phyloP scores from a whole-genome alignment of 2,797 vertebrate species.

The Notolepis coatsorum region DNA sequence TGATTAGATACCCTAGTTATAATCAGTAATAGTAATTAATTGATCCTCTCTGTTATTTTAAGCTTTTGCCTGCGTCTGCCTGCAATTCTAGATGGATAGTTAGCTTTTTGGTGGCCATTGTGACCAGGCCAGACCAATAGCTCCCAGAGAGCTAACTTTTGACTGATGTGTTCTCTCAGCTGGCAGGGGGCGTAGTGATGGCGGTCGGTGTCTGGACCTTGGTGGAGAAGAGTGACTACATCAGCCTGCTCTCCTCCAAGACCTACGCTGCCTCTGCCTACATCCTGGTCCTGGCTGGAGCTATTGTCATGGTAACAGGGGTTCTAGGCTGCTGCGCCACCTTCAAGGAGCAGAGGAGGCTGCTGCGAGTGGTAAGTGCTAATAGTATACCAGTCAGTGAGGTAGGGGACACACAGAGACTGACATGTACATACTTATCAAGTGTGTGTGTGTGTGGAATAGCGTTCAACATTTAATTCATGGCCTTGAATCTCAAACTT shows the following conservation, averaged over 20 bases:
- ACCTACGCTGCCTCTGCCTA: conserved; percentile 95
- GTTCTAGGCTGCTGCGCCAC: conserved; percentile 86
- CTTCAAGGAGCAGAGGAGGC: conserved; percentile 82
- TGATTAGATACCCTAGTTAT: too few relatives aligned
- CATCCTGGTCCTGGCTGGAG: conserved; percentile 87
- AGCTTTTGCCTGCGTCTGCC: too few relatives aligned
- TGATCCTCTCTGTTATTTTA: too few relatives aligned
- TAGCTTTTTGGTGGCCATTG: too few relatives aligned
- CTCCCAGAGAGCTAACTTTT: too few relatives aligned
- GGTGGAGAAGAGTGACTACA: conserved; percentile 95
- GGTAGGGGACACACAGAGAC: too few relatives aligned
- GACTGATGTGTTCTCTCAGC: conserved; percentile 71
- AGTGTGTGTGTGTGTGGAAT: too few relatives aligned
- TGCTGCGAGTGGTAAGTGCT: conserved; percentile 85
- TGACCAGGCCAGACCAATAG: too few relatives aligned
- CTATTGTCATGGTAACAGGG: conserved; percentile 84
- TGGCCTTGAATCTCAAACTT: too few relatives aligned
- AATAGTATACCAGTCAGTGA: background rate
- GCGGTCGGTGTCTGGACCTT: conserved; percentile 95
- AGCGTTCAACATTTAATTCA: background rate
- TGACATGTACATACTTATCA: too few relatives aligned
- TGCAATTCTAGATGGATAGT: too few relatives aligned
- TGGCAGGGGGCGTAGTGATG: conserved; percentile 94
- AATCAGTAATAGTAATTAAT: too few relatives aligned
- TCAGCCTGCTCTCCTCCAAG: conserved; percentile 94